Evolutionary conservation across 2,888 invertebrate species (phyloP).

Genomic region (Autographa pulchrina): DNA sequence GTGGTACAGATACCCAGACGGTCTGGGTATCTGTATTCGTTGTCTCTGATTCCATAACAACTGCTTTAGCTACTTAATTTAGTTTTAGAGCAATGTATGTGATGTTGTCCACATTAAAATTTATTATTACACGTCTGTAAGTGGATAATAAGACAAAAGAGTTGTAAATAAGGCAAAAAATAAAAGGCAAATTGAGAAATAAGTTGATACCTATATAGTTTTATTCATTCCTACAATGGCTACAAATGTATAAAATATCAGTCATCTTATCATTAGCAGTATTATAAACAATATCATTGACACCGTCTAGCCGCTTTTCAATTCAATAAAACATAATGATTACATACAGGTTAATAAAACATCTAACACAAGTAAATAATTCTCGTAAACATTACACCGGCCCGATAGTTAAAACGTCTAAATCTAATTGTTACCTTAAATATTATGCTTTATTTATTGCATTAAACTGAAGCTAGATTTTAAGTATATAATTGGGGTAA

Average conservation of each 20-base stretch:
- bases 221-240: slow-evolving; percentile 62
- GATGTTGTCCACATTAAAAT: too few relatives aligned
- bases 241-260: slow-evolving; percentile 86
- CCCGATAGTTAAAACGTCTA: neutral
- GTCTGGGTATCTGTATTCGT: too few relatives aligned
- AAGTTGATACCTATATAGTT: slow-evolving; percentile 40
- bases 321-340: slow-evolving; percentile 26
- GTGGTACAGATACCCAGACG: too few relatives aligned
- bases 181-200: slow-evolving; percentile 37
- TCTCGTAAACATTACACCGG: neutral
- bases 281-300: slow-evolving; percentile 57
- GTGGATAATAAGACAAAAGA: neutral
- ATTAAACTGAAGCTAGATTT: slow-evolving; percentile 11
- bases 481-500: slow-evolving; percentile 9
- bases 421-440: slow-evolving; percentile 10
- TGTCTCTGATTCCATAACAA: too few relatives aligned
- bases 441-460: slow-evolving; percentile 32
- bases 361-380: neutral
- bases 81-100: too few relatives aligned
- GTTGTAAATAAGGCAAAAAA: slow-evolving; percentile 9
- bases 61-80: too few relatives aligned
- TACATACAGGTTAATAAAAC: slow-evolving; percentile 10
- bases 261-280: slow-evolving; percentile 72
- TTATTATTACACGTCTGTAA: too few relatives aligned
- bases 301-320: slow-evolving; percentile 37